Percentiles rank a stretch among this genome's conserved stretches.
Evolutionary conservation across 1,140 invertebrate species (phyloP).

Genomic region (Drosophila tsacasi): DNA sequence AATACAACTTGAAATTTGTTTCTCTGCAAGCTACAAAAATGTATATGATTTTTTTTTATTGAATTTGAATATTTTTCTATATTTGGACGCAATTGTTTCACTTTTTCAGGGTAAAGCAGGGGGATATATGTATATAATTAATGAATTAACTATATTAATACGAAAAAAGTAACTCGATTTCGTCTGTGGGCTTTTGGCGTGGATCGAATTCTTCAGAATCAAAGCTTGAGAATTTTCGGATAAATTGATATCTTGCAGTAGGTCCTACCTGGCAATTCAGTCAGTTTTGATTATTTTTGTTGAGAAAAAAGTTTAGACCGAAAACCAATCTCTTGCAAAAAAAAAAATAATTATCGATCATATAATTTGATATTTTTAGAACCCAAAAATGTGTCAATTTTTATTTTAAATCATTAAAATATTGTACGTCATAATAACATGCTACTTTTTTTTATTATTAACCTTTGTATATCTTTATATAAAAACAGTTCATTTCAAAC

Average conservation of each 20-base stretch:
- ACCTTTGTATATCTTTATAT: no score
- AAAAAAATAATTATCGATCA: neutral
- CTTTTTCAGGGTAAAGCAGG: no score
- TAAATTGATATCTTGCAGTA: neutral
- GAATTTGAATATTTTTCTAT: neutral
- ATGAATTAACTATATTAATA: no score
- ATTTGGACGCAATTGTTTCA: no score
- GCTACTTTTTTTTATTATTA: no score
- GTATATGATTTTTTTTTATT: neutral
- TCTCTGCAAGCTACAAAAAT: conserved; percentile 15
- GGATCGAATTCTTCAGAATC: neutral
- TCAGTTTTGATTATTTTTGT: neutral
- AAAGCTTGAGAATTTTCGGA: neutral
- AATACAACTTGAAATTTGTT: conserved; percentile 44
- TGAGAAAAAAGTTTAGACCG: neutral
- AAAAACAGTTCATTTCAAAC: no score
- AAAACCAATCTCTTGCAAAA: neutral
- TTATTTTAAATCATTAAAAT: no score
- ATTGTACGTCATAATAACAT: no score
- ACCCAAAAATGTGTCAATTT: neutral
- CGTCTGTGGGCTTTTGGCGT: no score
- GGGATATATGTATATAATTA: no score
- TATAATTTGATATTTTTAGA: neutral
- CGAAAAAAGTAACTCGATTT: no score
- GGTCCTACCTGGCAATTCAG: neutral